A percentile compares a stretch with the other conserved stretches of the same genome.
Conservation (phyloP, 2,888 invertebrate species). For the Lycaena phlaeas region DNA sequence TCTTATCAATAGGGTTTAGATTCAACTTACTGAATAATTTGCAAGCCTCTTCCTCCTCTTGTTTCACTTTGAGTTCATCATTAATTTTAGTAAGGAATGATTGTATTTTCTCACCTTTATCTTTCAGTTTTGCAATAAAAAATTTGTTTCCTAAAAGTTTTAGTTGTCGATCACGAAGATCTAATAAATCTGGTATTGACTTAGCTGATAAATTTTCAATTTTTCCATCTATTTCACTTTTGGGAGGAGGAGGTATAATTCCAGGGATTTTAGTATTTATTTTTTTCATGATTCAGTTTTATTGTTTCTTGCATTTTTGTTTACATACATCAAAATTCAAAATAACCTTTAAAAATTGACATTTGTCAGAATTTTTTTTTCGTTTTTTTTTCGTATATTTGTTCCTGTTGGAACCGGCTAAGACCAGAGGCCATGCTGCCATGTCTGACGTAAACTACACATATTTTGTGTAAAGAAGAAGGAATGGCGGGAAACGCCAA, state of each 20-base stretch:
- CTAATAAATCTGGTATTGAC: slow-evolving; percentile 57
- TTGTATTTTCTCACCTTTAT: slow-evolving; percentile 74
- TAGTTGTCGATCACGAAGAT: slow-evolving; percentile 69
- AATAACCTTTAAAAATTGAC: neutral
- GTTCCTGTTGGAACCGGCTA: too few species aligned
- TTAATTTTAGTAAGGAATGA: slow-evolving; percentile 57
- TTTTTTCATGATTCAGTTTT: slow-evolving; percentile 35
- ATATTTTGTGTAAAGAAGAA: too few species aligned
- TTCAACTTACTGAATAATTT: slow-evolving; percentile 63
- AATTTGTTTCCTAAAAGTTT: slow-evolving; percentile 67
- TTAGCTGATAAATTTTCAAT: slow-evolving; percentile 61
- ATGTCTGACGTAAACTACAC: too few species aligned
- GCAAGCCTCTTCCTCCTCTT: slow-evolving; percentile 66
- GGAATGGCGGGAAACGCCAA: too few species aligned
- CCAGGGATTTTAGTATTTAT: slow-evolving; percentile 63
- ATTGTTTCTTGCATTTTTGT: neutral
- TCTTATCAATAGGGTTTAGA: slow-evolving; percentile 50
- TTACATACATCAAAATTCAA: neutral
- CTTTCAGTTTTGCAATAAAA: slow-evolving; percentile 69
- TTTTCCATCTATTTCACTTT: slow-evolving; percentile 68
- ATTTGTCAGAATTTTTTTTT: neutral
- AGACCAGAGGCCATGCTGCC: too few species aligned
- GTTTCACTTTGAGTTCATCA: slow-evolving; percentile 54
- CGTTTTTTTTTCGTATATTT: too few species aligned
- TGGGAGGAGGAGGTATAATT: slow-evolving; percentile 47